Evolutionary conservation across 2,113 vertebrate genomes (phyloP).

Genomic region (Pyrgilauda ruficollis): DNA sequence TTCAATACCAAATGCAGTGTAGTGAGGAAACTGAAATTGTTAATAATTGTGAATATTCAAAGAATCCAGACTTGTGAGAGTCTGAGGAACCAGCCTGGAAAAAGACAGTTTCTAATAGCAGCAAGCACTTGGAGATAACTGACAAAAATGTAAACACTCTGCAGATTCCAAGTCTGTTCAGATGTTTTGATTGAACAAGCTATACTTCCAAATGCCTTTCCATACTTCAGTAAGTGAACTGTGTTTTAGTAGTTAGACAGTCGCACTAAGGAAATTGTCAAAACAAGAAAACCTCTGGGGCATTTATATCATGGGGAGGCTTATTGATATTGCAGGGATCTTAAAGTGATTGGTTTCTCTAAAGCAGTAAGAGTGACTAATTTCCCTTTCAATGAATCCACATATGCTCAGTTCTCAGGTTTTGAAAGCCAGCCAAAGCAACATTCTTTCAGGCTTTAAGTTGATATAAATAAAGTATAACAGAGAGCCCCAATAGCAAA

Average conservation of each 20-base stretch:
- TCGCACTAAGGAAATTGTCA: constrained; percentile 5
- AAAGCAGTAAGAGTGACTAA: constrained; percentile 58
- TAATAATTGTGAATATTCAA: not conserved
- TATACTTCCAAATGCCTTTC: not conserved
- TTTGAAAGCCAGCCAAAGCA: constrained; percentile 63
- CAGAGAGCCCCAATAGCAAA: constrained; percentile 48
- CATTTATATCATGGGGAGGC: not conserved
- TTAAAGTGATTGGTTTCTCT: constrained; percentile 54
- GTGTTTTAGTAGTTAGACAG: not conserved
- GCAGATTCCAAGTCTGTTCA: not conserved
- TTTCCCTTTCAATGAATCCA: constrained; percentile 59
- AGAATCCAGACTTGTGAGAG: not conserved
- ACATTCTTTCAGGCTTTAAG: constrained; percentile 60
- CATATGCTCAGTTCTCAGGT: constrained; percentile 64
- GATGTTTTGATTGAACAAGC: not conserved
- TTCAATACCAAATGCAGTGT: not conserved
- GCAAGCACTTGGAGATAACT: not conserved
- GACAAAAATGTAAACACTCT: not conserved
- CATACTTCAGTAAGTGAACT: not conserved
- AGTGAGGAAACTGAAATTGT: not conserved
- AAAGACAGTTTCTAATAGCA: not conserved
- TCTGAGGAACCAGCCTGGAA: not conserved
- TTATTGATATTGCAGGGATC: constrained; percentile 42
- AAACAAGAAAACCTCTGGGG: constrained; percentile 41
- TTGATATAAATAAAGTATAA: constrained; percentile 69